phyloP scores from a whole-genome alignment of 2,797 vertebrate species.

The Antennarius maculatus region DNA sequence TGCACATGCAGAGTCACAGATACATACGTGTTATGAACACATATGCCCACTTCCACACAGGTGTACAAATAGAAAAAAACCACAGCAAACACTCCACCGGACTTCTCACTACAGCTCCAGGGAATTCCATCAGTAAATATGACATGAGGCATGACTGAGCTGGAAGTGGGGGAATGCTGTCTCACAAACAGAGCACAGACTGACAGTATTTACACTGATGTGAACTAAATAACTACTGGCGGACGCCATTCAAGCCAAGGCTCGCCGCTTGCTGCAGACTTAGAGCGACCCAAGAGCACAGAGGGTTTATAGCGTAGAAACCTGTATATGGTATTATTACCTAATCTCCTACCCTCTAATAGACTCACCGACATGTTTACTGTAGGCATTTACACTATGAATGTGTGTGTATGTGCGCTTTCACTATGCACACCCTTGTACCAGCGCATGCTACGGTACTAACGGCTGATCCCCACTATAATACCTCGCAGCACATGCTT shows the following conservation, averaged over 20 bases:
- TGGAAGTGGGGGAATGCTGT: constrained; percentile 71
- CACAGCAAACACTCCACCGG: constrained; percentile 75
- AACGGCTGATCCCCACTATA: constrained; percentile 71
- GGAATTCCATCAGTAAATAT: constrained; percentile 79
- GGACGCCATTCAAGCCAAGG: constrained; percentile 50
- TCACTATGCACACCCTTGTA: constrained; percentile 44
- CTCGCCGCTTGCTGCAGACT: constrained; percentile 32
- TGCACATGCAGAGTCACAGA: constrained; percentile 35
- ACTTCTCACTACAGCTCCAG: constrained; percentile 69
- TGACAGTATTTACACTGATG: constrained; percentile 67
- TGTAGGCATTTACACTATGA: constrained; percentile 28
- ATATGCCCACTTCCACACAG: constrained; percentile 44
- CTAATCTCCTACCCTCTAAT: constrained; percentile 14
- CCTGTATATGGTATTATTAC: not conserved
- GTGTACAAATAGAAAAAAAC: constrained; percentile 66
- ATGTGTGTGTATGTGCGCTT: constrained; percentile 21
- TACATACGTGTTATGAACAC: constrained; percentile 21
- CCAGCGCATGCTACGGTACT: constrained; percentile 64
- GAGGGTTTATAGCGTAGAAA: constrained; percentile 32
- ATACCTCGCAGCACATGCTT: constrained; percentile 65
- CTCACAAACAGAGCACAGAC: constrained; percentile 61
- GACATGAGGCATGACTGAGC: constrained; percentile 77
- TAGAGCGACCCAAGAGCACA: constrained; percentile 37
- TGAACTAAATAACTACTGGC: constrained; percentile 60
- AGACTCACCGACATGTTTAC: constrained; percentile 26